Evolutionary conservation across 2,888 invertebrate genomes (phyloP).

Genomic region (Drosophila mimica): DNA sequence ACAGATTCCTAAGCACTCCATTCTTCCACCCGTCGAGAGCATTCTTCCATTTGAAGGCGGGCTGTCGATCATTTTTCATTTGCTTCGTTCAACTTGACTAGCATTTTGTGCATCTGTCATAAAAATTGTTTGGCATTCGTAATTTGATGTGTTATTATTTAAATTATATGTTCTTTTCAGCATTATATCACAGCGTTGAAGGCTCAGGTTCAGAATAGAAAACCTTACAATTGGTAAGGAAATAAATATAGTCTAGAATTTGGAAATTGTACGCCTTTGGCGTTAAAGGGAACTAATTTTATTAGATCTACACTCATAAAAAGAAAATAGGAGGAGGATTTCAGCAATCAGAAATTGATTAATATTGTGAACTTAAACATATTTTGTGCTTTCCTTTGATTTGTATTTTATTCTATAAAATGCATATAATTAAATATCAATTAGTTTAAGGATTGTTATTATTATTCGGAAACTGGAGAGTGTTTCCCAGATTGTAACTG

Average conservation of each 20-base stretch:
- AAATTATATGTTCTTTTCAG: slow-evolving; percentile 74
- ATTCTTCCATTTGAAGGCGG: neutral
- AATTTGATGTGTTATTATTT: slow-evolving; percentile 74
- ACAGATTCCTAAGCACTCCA: no score
- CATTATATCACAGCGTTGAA: slow-evolving; percentile 45
- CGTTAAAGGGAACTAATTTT: neutral
- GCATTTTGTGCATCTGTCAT: slow-evolving; percentile 31
- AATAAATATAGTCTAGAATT: neutral
- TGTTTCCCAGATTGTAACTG: neutral
- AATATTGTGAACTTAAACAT: neutral
- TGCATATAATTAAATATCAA: neutral
- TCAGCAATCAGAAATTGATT: neutral
- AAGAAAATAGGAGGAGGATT: neutral
- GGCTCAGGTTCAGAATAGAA: slow-evolving; percentile 14
- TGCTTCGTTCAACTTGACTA: neutral
- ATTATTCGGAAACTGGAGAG: no score
- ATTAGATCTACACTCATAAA: neutral
- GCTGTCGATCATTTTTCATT: slow-evolving; percentile 20
- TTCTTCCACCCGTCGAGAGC: neutral
- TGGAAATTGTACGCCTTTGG: neutral
- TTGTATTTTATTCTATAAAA: neutral
- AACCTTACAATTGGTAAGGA: neutral
- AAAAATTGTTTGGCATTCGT: slow-evolving; percentile 61
- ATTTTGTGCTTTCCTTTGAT: neutral
- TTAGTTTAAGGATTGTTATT: neutral